These are phyloP conservation scores for Bungarus multicinctus DNA, from an alignment of 2,113 vertebrate genomes.

Conservation along the genomic window DNA sequence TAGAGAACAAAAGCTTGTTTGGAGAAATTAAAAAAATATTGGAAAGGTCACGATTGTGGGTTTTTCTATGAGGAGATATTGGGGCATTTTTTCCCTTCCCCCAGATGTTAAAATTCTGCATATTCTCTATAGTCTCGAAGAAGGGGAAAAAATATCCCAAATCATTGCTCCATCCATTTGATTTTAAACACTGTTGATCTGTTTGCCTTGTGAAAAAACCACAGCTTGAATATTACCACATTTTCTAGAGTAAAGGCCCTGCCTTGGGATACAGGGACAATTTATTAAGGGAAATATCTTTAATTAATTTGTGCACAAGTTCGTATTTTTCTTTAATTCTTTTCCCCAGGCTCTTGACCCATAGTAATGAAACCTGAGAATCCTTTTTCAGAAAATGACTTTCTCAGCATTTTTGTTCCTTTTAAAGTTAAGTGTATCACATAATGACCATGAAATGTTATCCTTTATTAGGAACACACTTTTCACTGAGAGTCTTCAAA, in stretches of 20 bases:
- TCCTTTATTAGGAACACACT: conserved; percentile 76
- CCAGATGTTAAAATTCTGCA: conserved; percentile 43
- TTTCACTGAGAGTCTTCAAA: conserved; percentile 70
- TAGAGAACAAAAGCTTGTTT: conserved; percentile 40
- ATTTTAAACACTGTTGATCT: conserved; percentile 65
- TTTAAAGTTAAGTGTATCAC: conserved; percentile 75
- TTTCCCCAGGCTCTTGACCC: conserved; percentile 75
- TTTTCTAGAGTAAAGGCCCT: conserved; percentile 67
- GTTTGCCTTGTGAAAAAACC: conserved; percentile 59
- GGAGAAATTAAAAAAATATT: conserved; percentile 48
- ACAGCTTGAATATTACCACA: conserved; percentile 71
- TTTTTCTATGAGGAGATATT: conserved; percentile 21
- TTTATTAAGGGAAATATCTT: conserved; percentile 79
- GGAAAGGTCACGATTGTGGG: conserved; percentile 28
- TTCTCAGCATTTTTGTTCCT: conserved; percentile 75
- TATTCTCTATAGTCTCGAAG: conserved; percentile 47
- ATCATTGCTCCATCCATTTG: conserved; percentile 52
- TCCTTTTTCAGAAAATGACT: conserved; percentile 72
- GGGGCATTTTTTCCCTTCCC: conserved; percentile 17
- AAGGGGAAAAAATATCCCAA: conserved; percentile 2
- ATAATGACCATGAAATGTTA: conserved; percentile 77
- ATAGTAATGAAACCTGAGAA: conserved; percentile 72
- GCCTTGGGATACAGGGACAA: conserved; percentile 72
- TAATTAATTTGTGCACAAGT: conserved; percentile 79
- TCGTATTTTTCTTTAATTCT: conserved; percentile 76